A percentile compares a stretch with the other conserved stretches of the same genome.
These are phyloP conservation scores for Pimephales promelas DNA, from an alignment of 2,113 vertebrate genomes.

Conservation along the genomic window DNA sequence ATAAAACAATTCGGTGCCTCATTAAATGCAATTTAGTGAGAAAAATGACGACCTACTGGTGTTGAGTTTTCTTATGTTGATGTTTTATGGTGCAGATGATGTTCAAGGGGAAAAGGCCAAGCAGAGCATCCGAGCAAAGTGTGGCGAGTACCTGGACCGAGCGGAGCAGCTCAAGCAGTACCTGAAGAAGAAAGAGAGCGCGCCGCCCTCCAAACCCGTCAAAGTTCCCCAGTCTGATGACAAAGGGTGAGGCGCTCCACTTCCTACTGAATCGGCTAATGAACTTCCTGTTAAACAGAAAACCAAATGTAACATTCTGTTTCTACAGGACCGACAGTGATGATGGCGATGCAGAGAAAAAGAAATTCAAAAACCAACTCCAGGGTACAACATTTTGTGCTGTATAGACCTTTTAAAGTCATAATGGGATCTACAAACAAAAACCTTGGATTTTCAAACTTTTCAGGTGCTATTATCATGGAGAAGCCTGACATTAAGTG, in stretches of 20 bases:
- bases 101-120: constrained; percentile 94
- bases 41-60: not conserved
- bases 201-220: constrained; percentile 84
- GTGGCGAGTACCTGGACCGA: constrained; percentile 93
- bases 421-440: too few relatives aligned
- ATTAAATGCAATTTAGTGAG: not conserved
- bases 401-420: not conserved
- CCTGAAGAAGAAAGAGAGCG: constrained; percentile 86
- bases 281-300: not conserved
- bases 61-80: not conserved
- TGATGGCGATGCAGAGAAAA: constrained; percentile 94
- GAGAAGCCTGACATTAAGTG: constrained; percentile 96
- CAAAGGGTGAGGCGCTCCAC: constrained; percentile 70
- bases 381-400: constrained; percentile 79
- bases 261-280: not conserved
- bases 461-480: constrained; percentile 92
- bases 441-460: not conserved
- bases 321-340: constrained; percentile 88
- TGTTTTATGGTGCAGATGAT: constrained; percentile 79
- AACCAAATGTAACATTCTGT: not conserved
- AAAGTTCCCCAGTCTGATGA: constrained; percentile 89
- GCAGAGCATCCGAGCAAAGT: constrained; percentile 94
- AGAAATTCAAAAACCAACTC: constrained; percentile 94
- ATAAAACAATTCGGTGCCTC: too few relatives aligned
- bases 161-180: constrained; percentile 96